Percentiles rank a stretch among this genome's conserved stretches.
These are phyloP conservation scores for Neosilurus mollespiculum DNA, from an alignment of 2,797 vertebrate species.

Conservation along the genomic window DNA sequence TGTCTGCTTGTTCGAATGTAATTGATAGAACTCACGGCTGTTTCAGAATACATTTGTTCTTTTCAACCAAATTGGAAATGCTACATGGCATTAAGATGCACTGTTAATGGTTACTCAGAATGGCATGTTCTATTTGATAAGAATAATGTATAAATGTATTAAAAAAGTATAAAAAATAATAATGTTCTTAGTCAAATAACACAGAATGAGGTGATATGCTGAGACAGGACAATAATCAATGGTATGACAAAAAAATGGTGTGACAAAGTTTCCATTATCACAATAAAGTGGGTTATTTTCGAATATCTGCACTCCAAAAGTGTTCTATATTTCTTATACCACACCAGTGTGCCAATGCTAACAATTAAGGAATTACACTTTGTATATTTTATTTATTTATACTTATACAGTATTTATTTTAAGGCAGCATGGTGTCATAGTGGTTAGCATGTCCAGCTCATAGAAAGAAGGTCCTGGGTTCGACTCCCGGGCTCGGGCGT, in stretches of 20 bases:
- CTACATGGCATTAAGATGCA: conserved; percentile 22
- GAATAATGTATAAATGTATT: background rate
- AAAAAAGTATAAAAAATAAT: no score
- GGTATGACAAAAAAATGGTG: background rate
- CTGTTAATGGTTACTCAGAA: background rate
- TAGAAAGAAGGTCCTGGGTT: no score
- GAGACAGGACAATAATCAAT: background rate
- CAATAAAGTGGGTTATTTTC: background rate
- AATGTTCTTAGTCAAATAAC: background rate
- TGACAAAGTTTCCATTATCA: no score
- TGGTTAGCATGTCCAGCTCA: no score
- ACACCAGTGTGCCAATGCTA: background rate
- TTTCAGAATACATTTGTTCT: conserved; percentile 54
- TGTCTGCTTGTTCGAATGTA: conserved; percentile 14
- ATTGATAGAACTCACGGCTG: conserved; percentile 22
- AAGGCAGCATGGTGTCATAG: no score
- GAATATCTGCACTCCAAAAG: background rate
- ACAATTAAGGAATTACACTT: background rate
- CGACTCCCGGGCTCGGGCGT: no score
- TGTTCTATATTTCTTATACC: background rate
- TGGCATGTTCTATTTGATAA: background rate
- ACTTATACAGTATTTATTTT: background rate
- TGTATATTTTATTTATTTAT: conserved; percentile 2
- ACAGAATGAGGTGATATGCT: background rate
- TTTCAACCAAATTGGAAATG: conserved; percentile 30